These are phyloP conservation scores for Malthinus flaveolus DNA, from an alignment of 2,888 invertebrate genomes.

Conservation along the genomic window DNA sequence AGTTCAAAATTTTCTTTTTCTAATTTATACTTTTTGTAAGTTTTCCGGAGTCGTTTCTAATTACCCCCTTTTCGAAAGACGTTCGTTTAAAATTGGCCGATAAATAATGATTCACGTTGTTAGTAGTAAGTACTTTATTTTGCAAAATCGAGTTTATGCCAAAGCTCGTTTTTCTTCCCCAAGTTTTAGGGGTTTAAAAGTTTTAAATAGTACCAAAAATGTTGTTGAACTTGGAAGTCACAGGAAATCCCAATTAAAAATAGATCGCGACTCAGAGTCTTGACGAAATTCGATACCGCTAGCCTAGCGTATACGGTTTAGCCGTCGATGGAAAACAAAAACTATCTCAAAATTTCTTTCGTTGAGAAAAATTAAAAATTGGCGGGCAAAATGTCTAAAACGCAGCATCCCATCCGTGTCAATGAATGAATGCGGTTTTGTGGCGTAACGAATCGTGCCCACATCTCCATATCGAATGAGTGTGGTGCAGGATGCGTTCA, in stretches of 20 bases:
- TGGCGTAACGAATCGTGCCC: constrained; percentile 37
- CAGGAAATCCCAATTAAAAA: constrained; percentile 20
- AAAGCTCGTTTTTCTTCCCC: no score
- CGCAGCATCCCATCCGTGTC: neutral
- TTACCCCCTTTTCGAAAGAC: no score
- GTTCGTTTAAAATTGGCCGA: no score
- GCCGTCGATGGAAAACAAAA: neutral
- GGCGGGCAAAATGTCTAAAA: neutral
- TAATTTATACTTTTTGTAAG: no score
- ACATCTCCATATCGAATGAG: constrained; percentile 35
- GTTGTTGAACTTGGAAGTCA: constrained; percentile 11
- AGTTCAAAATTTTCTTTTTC: no score
- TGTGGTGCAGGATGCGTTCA: constrained; percentile 29
- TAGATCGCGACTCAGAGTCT: constrained; percentile 5
- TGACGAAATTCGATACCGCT: neutral
- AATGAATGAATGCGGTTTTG: constrained; percentile 28
- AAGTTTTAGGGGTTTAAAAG: no score
- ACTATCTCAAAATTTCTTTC: neutral
- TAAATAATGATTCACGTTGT: no score
- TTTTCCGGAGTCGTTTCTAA: no score
- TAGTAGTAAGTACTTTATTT: no score
- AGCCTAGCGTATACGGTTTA: neutral
- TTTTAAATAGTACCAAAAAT: neutral
- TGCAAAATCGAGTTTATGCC: no score
- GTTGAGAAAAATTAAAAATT: neutral